Base-by-base conservation (phyloP, 1,140 invertebrate species). In the Tetramorium simillimum region DNA sequence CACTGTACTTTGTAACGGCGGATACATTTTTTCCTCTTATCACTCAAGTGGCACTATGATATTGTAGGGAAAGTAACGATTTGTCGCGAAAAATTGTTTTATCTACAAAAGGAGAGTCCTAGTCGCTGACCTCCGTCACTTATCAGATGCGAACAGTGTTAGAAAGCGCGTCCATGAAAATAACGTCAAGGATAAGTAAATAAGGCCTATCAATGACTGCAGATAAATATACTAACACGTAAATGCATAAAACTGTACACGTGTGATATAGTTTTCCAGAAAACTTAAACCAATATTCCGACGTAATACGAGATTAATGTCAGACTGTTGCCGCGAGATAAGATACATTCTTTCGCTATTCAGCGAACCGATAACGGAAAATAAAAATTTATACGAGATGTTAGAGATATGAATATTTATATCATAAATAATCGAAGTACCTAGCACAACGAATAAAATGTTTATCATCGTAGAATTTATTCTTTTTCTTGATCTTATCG, bases 21-120 rank as follows among this genome's bases (percentile, higher is more conserved):
- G 9, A 56, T 73, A 43, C 53, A 82, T 84, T 84, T 84, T 75
- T 73, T 40, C 53, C 80, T 84, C 69, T 84, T 84, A 84, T 84
- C 80, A 24, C 67, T 84, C 40, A 46, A 84, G 69, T 84, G 40
- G 80, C 40, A 84, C 69, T 84, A 73, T 75, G 80, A 84, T 84
- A 84, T 49, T 46, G 24, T 62, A 60, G 53, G 46, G 24, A 84
- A 84, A 73, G 53, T 73, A 49, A 49, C 40, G 53, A 46, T 49
- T 21, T 12, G 40, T 69, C 43, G 51, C 9, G 63, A 69, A 65
- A 65, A 82, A 82, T 60, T 46, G 18, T 46, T 46, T 75, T 84
- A 84, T 84, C 80, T 46, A 24, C 21, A 60, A 75, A 75, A 75
- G 53, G 18, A 73, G 69, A 62, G 14, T 58, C 18, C 21, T 46